A percentile compares a stretch with the other conserved stretches of the same genome.
Evolutionary conservation across 2,888 invertebrate genomes (phyloP).

Genomic region (Microplitis manilae): DNA sequence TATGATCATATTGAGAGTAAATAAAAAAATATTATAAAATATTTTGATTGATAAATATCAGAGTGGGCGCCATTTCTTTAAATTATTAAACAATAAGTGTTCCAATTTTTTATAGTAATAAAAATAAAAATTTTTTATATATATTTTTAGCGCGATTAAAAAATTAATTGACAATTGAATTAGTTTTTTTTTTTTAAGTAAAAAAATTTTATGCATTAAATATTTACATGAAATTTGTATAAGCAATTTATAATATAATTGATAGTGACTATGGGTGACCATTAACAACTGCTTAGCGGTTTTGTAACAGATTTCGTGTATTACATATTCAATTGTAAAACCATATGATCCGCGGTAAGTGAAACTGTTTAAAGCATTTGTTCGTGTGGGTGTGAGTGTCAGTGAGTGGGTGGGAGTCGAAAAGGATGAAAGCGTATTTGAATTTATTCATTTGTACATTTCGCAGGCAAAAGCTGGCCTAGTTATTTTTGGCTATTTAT

Average conservation of each 20-base stretch:
- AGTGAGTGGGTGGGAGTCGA: neutral
- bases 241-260: neutral
- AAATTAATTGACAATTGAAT: too few species aligned
- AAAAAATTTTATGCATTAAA: neutral
- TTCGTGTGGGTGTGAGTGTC: neutral
- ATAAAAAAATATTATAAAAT: neutral
- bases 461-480: neutral
- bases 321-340: conserved; percentile 6
- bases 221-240: neutral
- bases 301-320: neutral
- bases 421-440: too few species aligned
- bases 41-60: neutral
- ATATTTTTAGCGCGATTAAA: neutral
- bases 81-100: neutral
- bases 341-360: neutral
- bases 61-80: neutral
- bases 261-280: neutral
- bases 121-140: neutral
- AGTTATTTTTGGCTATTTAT: neutral
- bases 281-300: conserved; percentile 15
- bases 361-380: neutral
- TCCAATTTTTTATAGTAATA: conserved; percentile 1
- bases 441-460: too few species aligned
- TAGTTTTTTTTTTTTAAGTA: neutral
- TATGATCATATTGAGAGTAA: neutral